A percentile compares a stretch with the other conserved stretches of the same genome.
These are phyloP conservation scores for Rhizomys pruinosus DNA, from an alignment of 2,113 vertebrate species.

Conservation along the genomic window DNA sequence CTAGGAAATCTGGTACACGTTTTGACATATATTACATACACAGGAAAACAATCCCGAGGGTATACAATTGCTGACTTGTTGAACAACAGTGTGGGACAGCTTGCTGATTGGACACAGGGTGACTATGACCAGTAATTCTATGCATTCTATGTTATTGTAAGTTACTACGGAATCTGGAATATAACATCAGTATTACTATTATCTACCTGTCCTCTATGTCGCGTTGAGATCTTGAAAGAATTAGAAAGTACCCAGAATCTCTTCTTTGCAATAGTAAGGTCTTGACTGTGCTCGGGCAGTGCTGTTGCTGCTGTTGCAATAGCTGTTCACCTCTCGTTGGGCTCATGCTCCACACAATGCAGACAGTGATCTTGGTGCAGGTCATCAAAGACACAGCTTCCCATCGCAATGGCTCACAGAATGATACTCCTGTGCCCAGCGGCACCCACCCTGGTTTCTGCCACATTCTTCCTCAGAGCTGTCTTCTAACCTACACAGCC, in stretches of 20 bases:
- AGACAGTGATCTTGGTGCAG: background rate
- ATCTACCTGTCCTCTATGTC: background rate
- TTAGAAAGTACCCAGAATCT: background rate
- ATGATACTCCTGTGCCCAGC: background rate
- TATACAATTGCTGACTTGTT: background rate
- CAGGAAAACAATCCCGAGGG: background rate
- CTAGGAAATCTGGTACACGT: conserved; percentile 8
- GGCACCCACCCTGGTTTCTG: background rate
- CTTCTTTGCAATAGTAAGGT: background rate
- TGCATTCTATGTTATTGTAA: background rate
- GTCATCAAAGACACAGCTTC: background rate
- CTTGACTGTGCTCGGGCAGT: background rate
- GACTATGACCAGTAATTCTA: conserved; percentile 2
- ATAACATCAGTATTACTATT: background rate
- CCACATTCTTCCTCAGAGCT: background rate
- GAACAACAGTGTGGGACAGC: background rate
- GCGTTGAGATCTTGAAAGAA: conserved; percentile 35
- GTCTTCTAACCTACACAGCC: background rate
- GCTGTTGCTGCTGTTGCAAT: background rate
- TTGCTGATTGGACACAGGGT: background rate
- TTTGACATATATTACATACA: background rate
- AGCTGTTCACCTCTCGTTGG: background rate
- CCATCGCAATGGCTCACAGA: background rate
- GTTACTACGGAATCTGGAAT: conserved; percentile 2
- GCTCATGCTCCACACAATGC: background rate